A percentile compares a stretch with the other conserved stretches of the same genome.
These are phyloP conservation scores for Myiopsitta monachus DNA, from an alignment of 2,113 vertebrate genomes.

Conservation along the genomic window DNA sequence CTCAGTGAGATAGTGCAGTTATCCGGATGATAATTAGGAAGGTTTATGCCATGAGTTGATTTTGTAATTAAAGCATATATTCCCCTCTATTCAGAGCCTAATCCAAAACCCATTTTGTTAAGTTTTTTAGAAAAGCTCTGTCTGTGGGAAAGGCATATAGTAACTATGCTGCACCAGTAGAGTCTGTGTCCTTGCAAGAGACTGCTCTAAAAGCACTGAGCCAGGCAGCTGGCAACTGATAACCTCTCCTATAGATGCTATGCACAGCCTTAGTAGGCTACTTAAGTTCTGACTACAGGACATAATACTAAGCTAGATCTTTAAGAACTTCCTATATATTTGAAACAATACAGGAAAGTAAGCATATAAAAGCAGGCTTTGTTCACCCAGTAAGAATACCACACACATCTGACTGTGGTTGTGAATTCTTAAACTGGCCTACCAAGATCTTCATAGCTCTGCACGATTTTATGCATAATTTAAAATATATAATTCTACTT, in stretches of 20 bases:
- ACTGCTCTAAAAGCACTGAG: neutral
- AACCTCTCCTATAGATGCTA: neutral
- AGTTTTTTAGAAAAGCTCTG: neutral
- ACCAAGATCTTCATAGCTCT: neutral
- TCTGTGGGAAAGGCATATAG: neutral
- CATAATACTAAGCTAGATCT: neutral
- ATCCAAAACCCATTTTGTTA: neutral
- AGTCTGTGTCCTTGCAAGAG: neutral
- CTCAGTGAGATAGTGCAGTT: neutral
- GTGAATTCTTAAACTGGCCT: neutral
- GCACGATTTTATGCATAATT: neutral
- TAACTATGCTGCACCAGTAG: neutral
- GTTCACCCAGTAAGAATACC: neutral
- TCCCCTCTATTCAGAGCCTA: neutral
- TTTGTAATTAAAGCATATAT: neutral
- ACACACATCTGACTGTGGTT: neutral
- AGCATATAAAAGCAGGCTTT: neutral
- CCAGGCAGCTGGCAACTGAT: neutral
- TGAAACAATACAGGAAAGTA: neutral
- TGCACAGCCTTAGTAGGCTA: neutral
- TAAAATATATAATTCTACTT: neutral
- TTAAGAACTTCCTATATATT: neutral
- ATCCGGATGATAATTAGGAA: neutral
- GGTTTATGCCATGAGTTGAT: neutral
- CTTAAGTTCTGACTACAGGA: neutral